Evolutionary conservation across 92 coral and sea anemone genomes (phyloP), one percentile per base, ranked within the genome.

Genomic region (Zoanthus sociatus): DNA sequence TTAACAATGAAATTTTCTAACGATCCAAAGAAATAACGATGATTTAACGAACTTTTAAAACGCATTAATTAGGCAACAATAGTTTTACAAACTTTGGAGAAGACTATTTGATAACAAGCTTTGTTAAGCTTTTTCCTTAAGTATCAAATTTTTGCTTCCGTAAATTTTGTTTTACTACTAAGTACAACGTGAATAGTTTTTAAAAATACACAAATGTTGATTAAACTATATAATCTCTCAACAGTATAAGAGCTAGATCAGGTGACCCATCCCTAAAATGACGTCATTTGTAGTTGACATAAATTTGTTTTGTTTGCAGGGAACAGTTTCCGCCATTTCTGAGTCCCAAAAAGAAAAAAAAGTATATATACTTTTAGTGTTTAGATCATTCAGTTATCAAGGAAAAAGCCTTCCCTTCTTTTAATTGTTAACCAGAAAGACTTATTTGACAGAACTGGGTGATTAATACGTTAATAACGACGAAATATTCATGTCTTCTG

Each of bases 271-370:
- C 42, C 7, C 79, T 7, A 20, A 51, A 50, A 77, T 77, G 82
- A 77, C 82, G 82, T 77, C 82, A 77, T 54, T 63, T 76, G 64
- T 51, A 17, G 79, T 77, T 31, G 66, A 17, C 58, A 77, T 26
- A 26, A 26, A 26, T 14, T 76, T 76, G 60, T 47, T 76, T 76
- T 30, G 48, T 77, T 26, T 30, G 45, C 31, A 10, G 16, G 20
- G 64, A 9, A 32, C 21, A 77, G 67, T 53, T 77, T 53, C 82
- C 82, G 82, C 82, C 82, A 77, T 77, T 77, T 77, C 42, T 77
- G 45, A 33, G 64, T 21, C 42, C 26, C 21, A 53, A 77, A 30
- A 54, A 54, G 48, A 58, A 37, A 37, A 5, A 51, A 30, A 50
- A 77, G 13, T 13, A 77, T 77, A 31, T 6, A 3, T 33, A 9